Base-by-base conservation (phyloP, 2,797 vertebrate species). In the Thunnus albacares region DNA sequence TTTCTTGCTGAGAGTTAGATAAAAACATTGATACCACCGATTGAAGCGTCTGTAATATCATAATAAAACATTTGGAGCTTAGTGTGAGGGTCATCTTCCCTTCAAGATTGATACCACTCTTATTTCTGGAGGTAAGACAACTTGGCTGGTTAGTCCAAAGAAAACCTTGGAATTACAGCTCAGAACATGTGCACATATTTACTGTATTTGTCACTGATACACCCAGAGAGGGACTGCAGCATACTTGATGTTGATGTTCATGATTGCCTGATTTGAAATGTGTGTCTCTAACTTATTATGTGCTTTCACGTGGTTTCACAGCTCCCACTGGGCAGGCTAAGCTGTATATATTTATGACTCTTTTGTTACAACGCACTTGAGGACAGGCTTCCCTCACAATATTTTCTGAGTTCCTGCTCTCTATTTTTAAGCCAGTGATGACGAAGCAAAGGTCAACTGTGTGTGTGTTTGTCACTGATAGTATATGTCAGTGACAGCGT, bases 391-490 rank as follows among this genome's bases (percentile, higher is more conserved):
- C 33, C 14, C 28, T 65, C 3, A 1, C 2, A 5, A 3, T n/a
- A 26, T 10, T 68, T 71, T 65, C 5, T 28, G 62, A 35, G 24
- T 52, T 26, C 58, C 28, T 30, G 28, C 28, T 30, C 28, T 30
- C 28, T 30, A 30, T 2, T 0, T 30, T 30, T 30, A 3, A 30
- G 28, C 24, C 24, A 24, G 24, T 24, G 24, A 24, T 24, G 28
- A 55, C 41, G 71, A 58, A 24, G 15, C 70, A 76, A 69, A 87
- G 68, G 52, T 79, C 49, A 56, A 38, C 18, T 41, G 56, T 67
- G 18, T 33, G 28, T 65, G 18, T 26, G 30, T 63, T 22, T 68
- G 5, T 35, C 38, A 58, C 17, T 62, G 3, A 17, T 26, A 22
- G 30, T 30, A 14, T 17, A 26, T 20, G 60, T 74, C 66, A 30